These are phyloP conservation scores for Cyprinodon brontotheroides DNA, from an alignment of 2,113 vertebrate genomes.

Conservation along the genomic window DNA sequence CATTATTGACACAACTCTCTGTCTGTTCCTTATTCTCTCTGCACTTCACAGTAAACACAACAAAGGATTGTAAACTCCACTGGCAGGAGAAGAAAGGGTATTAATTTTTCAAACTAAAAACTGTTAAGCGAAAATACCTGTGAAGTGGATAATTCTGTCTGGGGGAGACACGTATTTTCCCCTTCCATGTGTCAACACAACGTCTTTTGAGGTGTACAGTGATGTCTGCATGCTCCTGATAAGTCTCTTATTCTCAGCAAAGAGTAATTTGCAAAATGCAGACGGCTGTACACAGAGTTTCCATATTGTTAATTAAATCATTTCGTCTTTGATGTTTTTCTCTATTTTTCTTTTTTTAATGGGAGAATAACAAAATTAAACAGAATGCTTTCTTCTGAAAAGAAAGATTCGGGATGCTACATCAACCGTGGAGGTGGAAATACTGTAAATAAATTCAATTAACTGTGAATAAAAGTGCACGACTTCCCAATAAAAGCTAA, in stretches of 20 bases:
- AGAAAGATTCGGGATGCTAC: slow-evolving; percentile 62
- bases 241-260: slow-evolving; percentile 81
- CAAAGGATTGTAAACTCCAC: slow-evolving; percentile 65
- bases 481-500: slow-evolving; percentile 27
- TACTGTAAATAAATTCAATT: slow-evolving; percentile 69
- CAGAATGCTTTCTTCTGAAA: slow-evolving; percentile 67
- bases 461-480: slow-evolving; percentile 57
- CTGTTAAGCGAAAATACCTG: slow-evolving; percentile 76
- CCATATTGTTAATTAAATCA: slow-evolving; percentile 84
- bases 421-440: slow-evolving; percentile 62
- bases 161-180: slow-evolving; percentile 70
- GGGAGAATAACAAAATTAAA: slow-evolving; percentile 76
- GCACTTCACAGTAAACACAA: slow-evolving; percentile 57
- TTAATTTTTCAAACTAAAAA: slow-evolving; percentile 75
- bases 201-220: slow-evolving; percentile 79
- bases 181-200: slow-evolving; percentile 77
- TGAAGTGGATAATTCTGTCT: slow-evolving; percentile 80
- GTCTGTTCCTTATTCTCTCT: slow-evolving; percentile 28
- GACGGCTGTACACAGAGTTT: slow-evolving; percentile 75
- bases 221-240: slow-evolving; percentile 79
- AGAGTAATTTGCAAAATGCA: slow-evolving; percentile 79
- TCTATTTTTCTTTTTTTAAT: slow-evolving; percentile 75
- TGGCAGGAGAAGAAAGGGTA: slow-evolving; percentile 71
- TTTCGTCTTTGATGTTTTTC: slow-evolving; percentile 80
- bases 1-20: slow-evolving; percentile 39